Conservation (phyloP, 1,140 invertebrate genomes). For the Vollenhovia emeryi region DNA sequence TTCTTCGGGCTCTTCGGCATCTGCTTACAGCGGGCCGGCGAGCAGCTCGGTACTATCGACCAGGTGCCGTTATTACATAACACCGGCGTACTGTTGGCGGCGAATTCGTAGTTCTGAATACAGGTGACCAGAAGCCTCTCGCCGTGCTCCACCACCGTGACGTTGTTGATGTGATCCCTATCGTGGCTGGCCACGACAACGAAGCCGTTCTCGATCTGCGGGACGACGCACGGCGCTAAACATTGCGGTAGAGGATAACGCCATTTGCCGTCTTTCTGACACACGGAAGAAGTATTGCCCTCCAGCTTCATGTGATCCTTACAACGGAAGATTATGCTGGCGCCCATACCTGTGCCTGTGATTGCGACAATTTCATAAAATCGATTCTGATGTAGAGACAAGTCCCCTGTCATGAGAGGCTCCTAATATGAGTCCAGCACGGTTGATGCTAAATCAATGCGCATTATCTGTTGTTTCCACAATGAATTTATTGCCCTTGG, state of each 20-base stretch:
- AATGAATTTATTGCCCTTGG: no score
- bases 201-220: constrained; percentile 93
- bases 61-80: constrained; percentile 98
- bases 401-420: no score
- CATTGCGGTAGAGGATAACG: constrained; percentile 96
- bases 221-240: constrained; percentile 96
- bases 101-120: constrained; percentile 94
- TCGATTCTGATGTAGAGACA: background rate
- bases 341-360: constrained; percentile 93
- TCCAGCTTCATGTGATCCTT: constrained; percentile 96
- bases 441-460: no score
- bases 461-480: no score
- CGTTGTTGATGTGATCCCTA: constrained; percentile 82
- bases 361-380: constrained; percentile 35
- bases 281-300: constrained; percentile 95
- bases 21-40: constrained; percentile 95
- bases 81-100: constrained; percentile 90
- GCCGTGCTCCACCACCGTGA: constrained; percentile 93
- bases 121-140: constrained; percentile 94
- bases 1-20: constrained; percentile 95
- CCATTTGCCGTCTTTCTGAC: constrained; percentile 97
- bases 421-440: no score
- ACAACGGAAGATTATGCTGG: constrained; percentile 97
- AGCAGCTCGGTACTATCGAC: constrained; percentile 96
- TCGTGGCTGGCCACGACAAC: constrained; percentile 87